phyloP scores from a whole-genome alignment of 2,888 invertebrate genomes.

The Aporophyla nigra region DNA sequence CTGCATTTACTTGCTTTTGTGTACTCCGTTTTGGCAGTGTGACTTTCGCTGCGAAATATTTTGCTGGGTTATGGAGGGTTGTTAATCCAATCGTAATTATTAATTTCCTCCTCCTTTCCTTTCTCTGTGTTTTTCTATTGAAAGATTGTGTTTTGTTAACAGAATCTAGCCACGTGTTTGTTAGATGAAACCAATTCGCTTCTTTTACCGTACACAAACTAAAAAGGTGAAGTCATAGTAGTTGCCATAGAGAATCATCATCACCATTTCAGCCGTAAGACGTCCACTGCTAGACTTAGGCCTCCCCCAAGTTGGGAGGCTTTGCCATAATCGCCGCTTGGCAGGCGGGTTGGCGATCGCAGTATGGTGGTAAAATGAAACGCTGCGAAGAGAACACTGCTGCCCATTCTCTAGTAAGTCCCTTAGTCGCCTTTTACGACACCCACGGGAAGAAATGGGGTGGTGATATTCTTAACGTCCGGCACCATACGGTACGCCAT shows the following conservation, averaged over 20 bases:
- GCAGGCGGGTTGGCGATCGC: no score
- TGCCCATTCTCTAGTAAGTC: no score
- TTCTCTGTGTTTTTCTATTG: background rate
- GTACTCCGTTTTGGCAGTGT: conserved; percentile 26
- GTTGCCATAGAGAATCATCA: background rate
- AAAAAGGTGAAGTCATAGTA: background rate
- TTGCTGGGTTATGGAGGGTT: conserved; percentile 6
- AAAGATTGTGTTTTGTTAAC: conserved; percentile 9
- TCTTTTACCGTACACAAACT: background rate
- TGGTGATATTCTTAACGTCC: no score
- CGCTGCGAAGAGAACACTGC: no score
- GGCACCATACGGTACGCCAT: no score
- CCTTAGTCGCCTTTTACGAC: no score
- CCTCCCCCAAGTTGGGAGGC: no score
- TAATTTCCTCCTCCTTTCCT: background rate
- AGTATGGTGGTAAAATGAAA: no score
- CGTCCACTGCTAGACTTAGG: no score
- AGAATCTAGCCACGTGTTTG: conserved; percentile 1
- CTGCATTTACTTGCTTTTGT: conserved; percentile 42
- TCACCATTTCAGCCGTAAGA: no score
- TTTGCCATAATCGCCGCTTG: no score
- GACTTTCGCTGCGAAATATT: conserved; percentile 23
- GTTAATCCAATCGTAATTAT: conserved; percentile 34
- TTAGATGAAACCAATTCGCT: background rate
- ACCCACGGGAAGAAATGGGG: no score